A percentile compares a stretch with the other conserved stretches of the same genome.
Conservation (phyloP, 2,113 vertebrate genomes). For the Aptenodytes patagonicus region DNA sequence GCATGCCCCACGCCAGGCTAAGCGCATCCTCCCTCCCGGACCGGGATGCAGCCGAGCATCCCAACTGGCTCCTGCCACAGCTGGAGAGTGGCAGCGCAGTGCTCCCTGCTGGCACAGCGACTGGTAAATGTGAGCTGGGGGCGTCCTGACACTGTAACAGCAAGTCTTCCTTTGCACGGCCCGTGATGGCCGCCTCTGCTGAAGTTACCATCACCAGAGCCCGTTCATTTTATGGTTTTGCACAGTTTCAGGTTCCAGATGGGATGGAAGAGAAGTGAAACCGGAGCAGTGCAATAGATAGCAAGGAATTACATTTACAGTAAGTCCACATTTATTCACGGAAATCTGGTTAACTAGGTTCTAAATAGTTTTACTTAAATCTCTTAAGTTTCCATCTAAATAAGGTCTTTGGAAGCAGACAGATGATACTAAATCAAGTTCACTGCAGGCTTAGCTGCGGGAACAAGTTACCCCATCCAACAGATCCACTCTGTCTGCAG, state of each 20-base stretch:
- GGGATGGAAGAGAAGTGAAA: neutral
- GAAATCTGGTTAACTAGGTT: neutral
- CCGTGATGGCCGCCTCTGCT: neutral
- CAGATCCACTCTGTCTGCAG: neutral
- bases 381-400: neutral
- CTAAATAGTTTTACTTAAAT: neutral
- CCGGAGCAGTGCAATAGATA: accelerated
- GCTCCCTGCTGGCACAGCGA: accelerated
- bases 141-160: accelerated
- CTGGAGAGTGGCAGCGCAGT: accelerated
- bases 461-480: neutral
- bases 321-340: neutral
- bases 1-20: accelerated
- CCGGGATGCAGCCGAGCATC: neutral
- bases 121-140: neutral
- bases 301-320: neutral
- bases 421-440: neutral
- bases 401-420: neutral
- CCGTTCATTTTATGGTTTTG: neutral
- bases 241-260: neutral
- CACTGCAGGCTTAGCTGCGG: neutral
- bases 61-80: neutral
- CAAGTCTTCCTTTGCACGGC: neutral
- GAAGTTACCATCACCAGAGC: neutral
- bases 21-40: neutral